A percentile compares a stretch with the other conserved stretches of the same genome.
These are phyloP conservation scores for Myiagra hebetior DNA, from an alignment of 2,113 vertebrate genomes.

Conservation along the genomic window DNA sequence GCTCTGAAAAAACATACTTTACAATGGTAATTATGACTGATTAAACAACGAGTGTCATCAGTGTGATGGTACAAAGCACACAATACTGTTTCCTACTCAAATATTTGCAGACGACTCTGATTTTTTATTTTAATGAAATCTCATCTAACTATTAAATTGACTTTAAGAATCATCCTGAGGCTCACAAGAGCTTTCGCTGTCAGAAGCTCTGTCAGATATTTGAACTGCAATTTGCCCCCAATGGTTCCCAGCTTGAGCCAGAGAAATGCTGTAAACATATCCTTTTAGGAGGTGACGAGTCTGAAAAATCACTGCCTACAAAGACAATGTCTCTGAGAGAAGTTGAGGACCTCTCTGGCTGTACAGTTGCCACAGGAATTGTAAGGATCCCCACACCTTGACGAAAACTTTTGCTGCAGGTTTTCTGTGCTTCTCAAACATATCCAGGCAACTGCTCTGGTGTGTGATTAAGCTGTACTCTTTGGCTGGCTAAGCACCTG, in stretches of 20 bases:
- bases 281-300: neutral
- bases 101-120: slow-evolving; percentile 46
- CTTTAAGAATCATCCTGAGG: slow-evolving; percentile 22
- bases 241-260: slow-evolving; percentile 17
- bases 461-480: neutral
- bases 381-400: neutral
- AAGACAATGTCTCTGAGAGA: neutral
- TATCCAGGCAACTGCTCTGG: neutral
- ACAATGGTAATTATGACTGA: slow-evolving; percentile 32
- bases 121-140: slow-evolving; percentile 48
- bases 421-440: neutral
- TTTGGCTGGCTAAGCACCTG: neutral
- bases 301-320: neutral
- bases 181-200: neutral
- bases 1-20: slow-evolving; percentile 7
- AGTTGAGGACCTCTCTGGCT: neutral
- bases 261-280: neutral
- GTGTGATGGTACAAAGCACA: slow-evolving; percentile 13
- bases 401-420: neutral
- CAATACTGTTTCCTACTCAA: slow-evolving; percentile 30
- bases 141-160: slow-evolving; percentile 20
- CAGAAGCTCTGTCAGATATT: slow-evolving; percentile 23
- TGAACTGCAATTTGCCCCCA: slow-evolving; percentile 26
- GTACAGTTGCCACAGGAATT: neutral
- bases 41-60: slow-evolving; percentile 24